Base-by-base conservation (phyloP, 2,113 vertebrate genomes). In the Carettochelys insculpta region DNA sequence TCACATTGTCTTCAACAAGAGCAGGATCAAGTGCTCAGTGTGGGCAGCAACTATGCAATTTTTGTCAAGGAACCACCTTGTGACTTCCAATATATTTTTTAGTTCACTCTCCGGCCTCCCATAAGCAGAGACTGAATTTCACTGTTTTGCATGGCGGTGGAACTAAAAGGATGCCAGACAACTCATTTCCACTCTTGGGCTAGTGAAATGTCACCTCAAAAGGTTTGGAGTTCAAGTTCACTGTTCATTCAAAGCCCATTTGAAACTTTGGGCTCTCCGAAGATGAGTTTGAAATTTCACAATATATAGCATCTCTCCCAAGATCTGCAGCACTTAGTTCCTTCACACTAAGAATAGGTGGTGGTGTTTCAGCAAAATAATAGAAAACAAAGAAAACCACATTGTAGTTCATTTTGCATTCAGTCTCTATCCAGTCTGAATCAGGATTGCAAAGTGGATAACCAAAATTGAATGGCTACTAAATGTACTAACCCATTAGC, bases 121-220 rank as follows among this genome's bases (percentile, higher is more conserved):
- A 75, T 75, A 56, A 88, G 25, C 5, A 51, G 45, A 48, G 24
- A 56, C 51, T 47, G 16, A 11, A 41, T 82, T 79, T 79, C 71
- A 65, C n/a, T 1, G 0, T 48, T 87, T 13, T 86, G 17, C 14
- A 65, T 0, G 0, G 11, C 13, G 2, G 81, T 75, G 13, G 71
- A 91, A 22, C 58, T 61, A 43, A 88, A 88, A 10, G 41, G 45
- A 5, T 53, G 38, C 65, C 41, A 71, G 17, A 11, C 29, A 61
- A 14, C 6, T 47, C 8, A 92, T 80, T 90, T 85, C 25, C 31
- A 83, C 34, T 68, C 38, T n/a, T 19, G 19, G 61, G 61, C n/a
- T 68, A 38, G 61, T 68, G 61, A 38, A 2, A 0, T 68, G 86
- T 14, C 8, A 24, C 81, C 43, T 80, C 34, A 19, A 85, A 89